phyloP scores from a whole-genome alignment of 2,113 vertebrate genomes.

The Pedionomus torquatus region DNA sequence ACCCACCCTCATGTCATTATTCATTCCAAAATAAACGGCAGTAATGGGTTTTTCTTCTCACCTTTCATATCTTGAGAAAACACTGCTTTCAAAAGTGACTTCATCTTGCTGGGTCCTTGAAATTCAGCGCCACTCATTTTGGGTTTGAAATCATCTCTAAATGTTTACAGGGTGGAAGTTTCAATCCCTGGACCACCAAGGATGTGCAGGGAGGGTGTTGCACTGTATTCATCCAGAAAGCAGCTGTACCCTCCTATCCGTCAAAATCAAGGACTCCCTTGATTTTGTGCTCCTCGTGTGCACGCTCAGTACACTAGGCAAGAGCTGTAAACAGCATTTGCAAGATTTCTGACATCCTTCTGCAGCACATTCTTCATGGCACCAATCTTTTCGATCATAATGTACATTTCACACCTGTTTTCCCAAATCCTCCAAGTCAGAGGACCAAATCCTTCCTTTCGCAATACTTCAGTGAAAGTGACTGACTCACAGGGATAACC shows the following conservation, averaged over 20 bases:
- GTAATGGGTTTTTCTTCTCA: not conserved
- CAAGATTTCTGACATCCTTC: conserved; percentile 15
- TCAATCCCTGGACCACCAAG: not conserved
- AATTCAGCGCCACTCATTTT: conserved; percentile 9
- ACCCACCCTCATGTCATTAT: not conserved
- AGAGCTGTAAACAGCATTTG: not conserved
- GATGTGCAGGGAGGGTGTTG: not conserved
- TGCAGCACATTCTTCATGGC: not conserved
- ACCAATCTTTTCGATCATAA: conserved; percentile 7
- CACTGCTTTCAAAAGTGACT: conserved; percentile 16
- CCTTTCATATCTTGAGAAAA: conserved; percentile 23
- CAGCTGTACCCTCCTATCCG: not conserved
- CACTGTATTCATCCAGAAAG: not conserved
- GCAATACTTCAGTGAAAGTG: not conserved
- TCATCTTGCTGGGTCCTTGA: not conserved
- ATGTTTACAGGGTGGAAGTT: conserved; percentile 2
- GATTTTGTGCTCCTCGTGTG: too few relatives aligned
- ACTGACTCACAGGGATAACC: conserved; percentile 22
- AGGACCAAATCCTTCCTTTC: conserved; percentile 14
- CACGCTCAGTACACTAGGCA: not conserved
- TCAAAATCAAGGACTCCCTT: not conserved
- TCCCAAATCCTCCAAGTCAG: conserved; percentile 29
- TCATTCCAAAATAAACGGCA: not conserved
- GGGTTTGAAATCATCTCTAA: not conserved
- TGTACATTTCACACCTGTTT: conserved; percentile 57